Evolutionary conservation across 2,113 vertebrate genomes (phyloP), one percentile per base, ranked within the genome.

Genomic region (Chaetura pelagica): DNA sequence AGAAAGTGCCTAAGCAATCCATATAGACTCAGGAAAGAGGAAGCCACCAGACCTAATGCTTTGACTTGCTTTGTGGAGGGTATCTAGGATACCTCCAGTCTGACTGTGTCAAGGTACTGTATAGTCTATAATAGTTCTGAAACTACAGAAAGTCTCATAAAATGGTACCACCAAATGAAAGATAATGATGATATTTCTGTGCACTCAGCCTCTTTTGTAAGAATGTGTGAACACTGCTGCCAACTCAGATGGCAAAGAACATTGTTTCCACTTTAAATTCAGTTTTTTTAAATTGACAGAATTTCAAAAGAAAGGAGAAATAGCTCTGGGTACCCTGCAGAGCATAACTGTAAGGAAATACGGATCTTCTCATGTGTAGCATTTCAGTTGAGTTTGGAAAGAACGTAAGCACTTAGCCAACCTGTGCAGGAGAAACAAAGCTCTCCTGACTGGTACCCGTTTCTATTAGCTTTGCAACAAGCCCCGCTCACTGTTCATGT

Each of bases 41-140:
- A 34, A 13, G 26, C 52, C 34, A 15, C 20, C 38, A 3, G 9
- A 40, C 30, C n/a, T 8, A 9, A 42, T 2, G 8, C 40, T 27
- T 32, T 7, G 21, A 57, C 4, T 3, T 1, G 13, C 59, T 66
- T 21, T 66, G 55, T 9, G 10, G 61, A 40, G 38, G 73, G 77
- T 61, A 12, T 4, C 26, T 7, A 30, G 46, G 59, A 15, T 4
- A 21, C 23, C 62, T 23, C 42, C 73, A 8, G 12, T 10, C 46
- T 7, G 34, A 32, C 24, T 5, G 4, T 4, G 1, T 21, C 58
- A 3, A 2, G 1, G 30, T 2, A 5, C 32, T 7, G 2, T 3
- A 17, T 0, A 7, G 12, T 15, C 34, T 38, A 22, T 10, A 49
- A 62, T 0, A 2, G 52, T 9, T 74, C 35, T 22, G 7, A 35